Base-by-base conservation (phyloP, 2,113 vertebrate species). In the Festucalex cinctus region DNA sequence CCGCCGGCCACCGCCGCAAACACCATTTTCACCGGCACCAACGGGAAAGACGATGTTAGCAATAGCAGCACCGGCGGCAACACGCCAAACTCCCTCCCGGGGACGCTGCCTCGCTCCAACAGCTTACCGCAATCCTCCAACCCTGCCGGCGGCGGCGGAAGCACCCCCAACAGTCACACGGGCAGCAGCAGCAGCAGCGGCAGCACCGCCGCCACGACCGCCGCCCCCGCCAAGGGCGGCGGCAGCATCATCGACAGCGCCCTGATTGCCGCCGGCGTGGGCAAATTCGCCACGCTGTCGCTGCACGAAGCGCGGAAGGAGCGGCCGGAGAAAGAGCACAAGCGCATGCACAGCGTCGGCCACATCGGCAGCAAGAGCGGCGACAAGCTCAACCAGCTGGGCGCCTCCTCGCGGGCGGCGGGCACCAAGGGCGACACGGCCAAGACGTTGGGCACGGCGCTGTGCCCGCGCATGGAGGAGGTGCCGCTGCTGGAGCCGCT, bases 321-420 rank as follows among this genome's bases (percentile, higher is more conserved):
- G 71, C 94, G 95, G 3, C 63, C 90, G 17, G 97, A 99, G 76
- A 98, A 98, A 88, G 97, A 99, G 83, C 97, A 99, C 92, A 98
- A 98, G 90, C 87, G 97, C 61, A 98, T 98, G 87, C 95, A 98
- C 88, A 99, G 97, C 91, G 94, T 98, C 95, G 96, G 97, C 65
- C 95, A 98, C 93, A 95, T 99, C 88, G 95, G 95, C 84, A 98
- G 96, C 94, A 98, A 98, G 91, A 99, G 97, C 93, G 97, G 95
- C 77, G 97, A 99, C 91, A 98, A 95, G 90, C 94, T 99, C 89
- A 96, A 95, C 90, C 90, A 91, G 78, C 86, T 91, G 1, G 79
- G 86, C 94, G 95, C 88, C 17, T 92, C 88, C 17, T 92, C 95
- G 66, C 89, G 95, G 69, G 95, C 54, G 3, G 6, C 54, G 13